phyloP scores from a whole-genome alignment of 2,888 invertebrate genomes.

The Exephanes ischioxanthus region DNA sequence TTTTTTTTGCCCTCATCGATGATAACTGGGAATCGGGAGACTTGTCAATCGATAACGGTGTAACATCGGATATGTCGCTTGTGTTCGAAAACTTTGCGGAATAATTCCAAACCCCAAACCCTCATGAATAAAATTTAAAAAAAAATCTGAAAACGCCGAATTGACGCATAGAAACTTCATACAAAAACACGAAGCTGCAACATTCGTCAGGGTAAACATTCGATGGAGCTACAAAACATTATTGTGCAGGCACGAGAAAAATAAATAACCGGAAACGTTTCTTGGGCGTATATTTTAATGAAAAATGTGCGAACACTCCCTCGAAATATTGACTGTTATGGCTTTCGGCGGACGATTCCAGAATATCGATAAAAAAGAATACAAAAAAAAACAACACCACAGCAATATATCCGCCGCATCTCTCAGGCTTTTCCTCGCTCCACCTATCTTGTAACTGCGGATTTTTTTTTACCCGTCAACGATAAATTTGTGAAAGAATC shows the following conservation, averaged over 20 bases:
- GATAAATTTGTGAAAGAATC: neutral
- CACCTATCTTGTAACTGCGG: neutral
- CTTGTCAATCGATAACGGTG: neutral
- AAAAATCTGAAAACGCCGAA: too few relatives aligned
- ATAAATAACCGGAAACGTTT: neutral
- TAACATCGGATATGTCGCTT: neutral
- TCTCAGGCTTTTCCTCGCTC: neutral
- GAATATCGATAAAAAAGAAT: neutral
- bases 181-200: neutral
- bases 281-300: neutral
- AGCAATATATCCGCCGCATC: neutral
- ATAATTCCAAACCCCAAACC: neutral
- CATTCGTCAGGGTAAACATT: neutral
- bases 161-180: neutral
- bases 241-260: neutral
- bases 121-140: too few relatives aligned
- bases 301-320: neutral
- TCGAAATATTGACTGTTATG: neutral
- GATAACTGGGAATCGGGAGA: constrained; percentile 13
- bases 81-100: neutral
- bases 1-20: constrained; percentile 24
- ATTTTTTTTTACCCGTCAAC: neutral
- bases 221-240: neutral
- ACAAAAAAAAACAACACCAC: neutral
- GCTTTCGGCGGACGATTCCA: neutral